These are phyloP conservation scores for Drosophila testacea DNA, from an alignment of 2,888 invertebrate genomes.

Conservation along the genomic window DNA sequence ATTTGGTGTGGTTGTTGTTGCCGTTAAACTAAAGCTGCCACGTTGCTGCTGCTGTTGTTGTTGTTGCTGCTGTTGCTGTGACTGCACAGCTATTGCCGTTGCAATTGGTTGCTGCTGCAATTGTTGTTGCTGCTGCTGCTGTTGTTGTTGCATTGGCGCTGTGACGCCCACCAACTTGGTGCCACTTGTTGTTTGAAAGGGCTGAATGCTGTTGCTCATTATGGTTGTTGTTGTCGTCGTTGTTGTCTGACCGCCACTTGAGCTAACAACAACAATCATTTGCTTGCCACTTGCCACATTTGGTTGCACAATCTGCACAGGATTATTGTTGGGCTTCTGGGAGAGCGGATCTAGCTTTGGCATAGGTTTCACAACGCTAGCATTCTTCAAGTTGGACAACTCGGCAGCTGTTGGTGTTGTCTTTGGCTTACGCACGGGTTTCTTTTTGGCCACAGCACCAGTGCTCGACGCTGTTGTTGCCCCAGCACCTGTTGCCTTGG, in stretches of 20 bases:
- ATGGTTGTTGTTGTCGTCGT: conserved; percentile 72
- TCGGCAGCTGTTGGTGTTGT: conserved; percentile 79
- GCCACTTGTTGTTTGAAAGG: conserved; percentile 83
- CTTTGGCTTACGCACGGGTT: conserved; percentile 81
- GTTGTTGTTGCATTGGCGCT: conserved; percentile 84
- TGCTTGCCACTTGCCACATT: conserved; percentile 83
- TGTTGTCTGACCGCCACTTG: conserved; percentile 62
- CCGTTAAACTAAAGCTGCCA: conserved; percentile 50
- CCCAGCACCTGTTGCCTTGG: conserved; percentile 27
- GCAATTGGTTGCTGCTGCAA: conserved; percentile 24
- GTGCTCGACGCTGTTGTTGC: conserved; percentile 58
- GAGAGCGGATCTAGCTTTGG: conserved; percentile 84
- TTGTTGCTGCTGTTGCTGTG: conserved; percentile 62
- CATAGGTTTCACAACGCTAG: conserved; percentile 84
- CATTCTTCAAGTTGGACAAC: conserved; percentile 80
- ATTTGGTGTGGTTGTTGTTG: conserved; percentile 51
- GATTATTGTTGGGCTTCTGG: conserved; percentile 84
- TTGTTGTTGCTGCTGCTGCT: conserved; percentile 61
- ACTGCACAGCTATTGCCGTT: conserved; percentile 30
- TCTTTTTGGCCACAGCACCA: conserved; percentile 79
- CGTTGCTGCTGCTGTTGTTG: conserved; percentile 48
- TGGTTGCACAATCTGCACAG: conserved; percentile 84
- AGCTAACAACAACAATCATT: conserved; percentile 67
- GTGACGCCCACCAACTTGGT: conserved; percentile 84
- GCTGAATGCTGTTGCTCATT: conserved; percentile 82